Evolutionary conservation across 2,888 invertebrate species (phyloP).

Genomic region (Artemia sinica): DNA sequence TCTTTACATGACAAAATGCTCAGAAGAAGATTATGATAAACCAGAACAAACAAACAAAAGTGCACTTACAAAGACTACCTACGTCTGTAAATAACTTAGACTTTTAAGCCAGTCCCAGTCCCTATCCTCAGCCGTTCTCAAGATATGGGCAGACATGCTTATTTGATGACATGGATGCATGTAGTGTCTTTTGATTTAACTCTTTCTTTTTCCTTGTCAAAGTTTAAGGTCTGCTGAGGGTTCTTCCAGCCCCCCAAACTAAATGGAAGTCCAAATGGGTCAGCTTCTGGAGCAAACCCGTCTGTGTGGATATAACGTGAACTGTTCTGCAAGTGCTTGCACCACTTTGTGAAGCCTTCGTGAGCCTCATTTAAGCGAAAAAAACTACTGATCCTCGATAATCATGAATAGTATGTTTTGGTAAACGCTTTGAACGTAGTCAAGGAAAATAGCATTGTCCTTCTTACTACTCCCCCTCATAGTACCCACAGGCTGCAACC

Average conservation of each 20-base stretch:
- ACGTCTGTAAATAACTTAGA: too few species aligned
- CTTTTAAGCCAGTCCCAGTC: too few species aligned
- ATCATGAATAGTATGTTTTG: constrained; percentile 27
- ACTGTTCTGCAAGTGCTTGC: constrained; percentile 26
- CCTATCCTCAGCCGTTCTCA: too few species aligned
- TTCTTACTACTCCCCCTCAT: constrained; percentile 32
- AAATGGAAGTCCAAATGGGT: constrained; percentile 25
- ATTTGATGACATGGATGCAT: too few species aligned
- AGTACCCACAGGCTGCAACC: constrained; percentile 32
- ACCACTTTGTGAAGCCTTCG: constrained; percentile 24
- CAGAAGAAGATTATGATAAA: too few species aligned
- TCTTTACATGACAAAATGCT: too few species aligned
- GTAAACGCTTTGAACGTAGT: constrained; percentile 27
- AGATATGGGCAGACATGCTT: too few species aligned
- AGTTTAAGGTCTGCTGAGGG: too few species aligned
- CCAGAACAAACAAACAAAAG: too few species aligned
- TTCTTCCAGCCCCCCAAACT: constrained; percentile 23
- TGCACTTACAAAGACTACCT: too few species aligned
- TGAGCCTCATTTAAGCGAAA: neutral
- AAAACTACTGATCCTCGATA: constrained; percentile 25
- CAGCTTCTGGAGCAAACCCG: constrained; percentile 23
- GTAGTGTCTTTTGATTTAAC: too few species aligned
- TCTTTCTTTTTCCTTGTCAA: too few species aligned
- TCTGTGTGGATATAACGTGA: constrained; percentile 26
- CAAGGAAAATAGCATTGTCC: constrained; percentile 31